These are phyloP conservation scores for Dolichoris vasculosae DNA, from an alignment of 1,140 invertebrate species.

Conservation along the genomic window DNA sequence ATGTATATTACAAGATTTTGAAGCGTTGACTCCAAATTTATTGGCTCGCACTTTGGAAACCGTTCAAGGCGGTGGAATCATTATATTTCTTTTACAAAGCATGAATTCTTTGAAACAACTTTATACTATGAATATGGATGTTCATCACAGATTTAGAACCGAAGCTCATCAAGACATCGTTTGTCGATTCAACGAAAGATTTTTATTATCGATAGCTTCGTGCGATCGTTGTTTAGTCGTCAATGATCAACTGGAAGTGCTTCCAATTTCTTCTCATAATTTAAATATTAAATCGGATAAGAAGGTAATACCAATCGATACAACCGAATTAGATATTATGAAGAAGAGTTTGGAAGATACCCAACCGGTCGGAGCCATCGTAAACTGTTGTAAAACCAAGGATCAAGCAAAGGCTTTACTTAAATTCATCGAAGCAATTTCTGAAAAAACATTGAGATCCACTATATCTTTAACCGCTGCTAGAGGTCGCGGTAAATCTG, in stretches of 20 bases:
- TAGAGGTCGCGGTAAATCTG: constrained; percentile 98
- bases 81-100: constrained; percentile 90
- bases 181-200: constrained; percentile 97
- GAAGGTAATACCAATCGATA: constrained; percentile 70
- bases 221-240: constrained; percentile 93
- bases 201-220: constrained; percentile 92
- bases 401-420: constrained; percentile 95
- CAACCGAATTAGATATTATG: constrained; percentile 80
- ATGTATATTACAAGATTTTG: constrained; percentile 98
- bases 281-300: constrained; percentile 85
- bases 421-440: constrained; percentile 95
- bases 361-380: constrained; percentile 91
- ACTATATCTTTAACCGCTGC: constrained; percentile 97
- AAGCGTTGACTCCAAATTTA: constrained; percentile 98
- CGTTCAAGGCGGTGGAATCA: constrained; percentile 96
- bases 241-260: constrained; percentile 93
- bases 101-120: constrained; percentile 94
- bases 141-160: constrained; percentile 94
- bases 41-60: constrained; percentile 98
- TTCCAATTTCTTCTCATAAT: constrained; percentile 94
- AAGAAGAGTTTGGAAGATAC: constrained; percentile 89
- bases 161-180: constrained; percentile 95
- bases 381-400: constrained; percentile 93
- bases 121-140: constrained; percentile 98
- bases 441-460: constrained; percentile 91